Base-by-base conservation (phyloP, 2,888 invertebrate species). In the Chironomus tentans region DNA sequence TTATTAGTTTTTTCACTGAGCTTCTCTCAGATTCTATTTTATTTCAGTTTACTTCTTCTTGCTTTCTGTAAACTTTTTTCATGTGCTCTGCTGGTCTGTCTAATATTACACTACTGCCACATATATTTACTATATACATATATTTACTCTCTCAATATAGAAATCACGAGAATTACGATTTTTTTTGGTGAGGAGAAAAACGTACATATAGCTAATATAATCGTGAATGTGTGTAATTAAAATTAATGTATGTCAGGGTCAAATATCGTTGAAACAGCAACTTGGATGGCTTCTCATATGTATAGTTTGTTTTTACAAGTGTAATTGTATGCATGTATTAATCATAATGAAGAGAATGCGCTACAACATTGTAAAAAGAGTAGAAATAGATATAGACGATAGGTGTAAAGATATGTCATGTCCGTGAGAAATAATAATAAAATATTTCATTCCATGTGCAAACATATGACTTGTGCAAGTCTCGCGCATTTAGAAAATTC, bases 241-340 rank as follows among this genome's bases (percentile, higher is more conserved):
- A 74, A 68, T 74, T 68, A 74, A 74, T 74, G 74, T 74, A 62
- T 74, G 74, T 74, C 74, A 74, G 74, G 74, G 74, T 74, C 74
- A 74, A 62, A 56, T 71, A 65, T 65, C 71, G 56, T 22, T 71
- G 50, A 68, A 74, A 24, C 24, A 65, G 65, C 24, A 13, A 47
- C 68, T 74, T 74, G 22, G 68, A 74, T 74, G 74, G 74, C 68
- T 74, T 74, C 74, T 24, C 48, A 28, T 18, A 18, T 56, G 56
- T 18, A 50, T 50, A 6, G n/a, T 15, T 18, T 56, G 5, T 56
- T 56, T 56, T 15, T 56, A 56, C 56, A 56, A 56, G 56, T 56
- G 56, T 18, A 56, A 56, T 56, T 38, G 2, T 38, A 38, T 38
- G 38, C 38, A 38, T 38, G 38, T 38, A 38, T 38, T 38, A 38